Base-by-base conservation (phyloP, 2,888 invertebrate genomes). In the Lasioglossum lativentre region DNA sequence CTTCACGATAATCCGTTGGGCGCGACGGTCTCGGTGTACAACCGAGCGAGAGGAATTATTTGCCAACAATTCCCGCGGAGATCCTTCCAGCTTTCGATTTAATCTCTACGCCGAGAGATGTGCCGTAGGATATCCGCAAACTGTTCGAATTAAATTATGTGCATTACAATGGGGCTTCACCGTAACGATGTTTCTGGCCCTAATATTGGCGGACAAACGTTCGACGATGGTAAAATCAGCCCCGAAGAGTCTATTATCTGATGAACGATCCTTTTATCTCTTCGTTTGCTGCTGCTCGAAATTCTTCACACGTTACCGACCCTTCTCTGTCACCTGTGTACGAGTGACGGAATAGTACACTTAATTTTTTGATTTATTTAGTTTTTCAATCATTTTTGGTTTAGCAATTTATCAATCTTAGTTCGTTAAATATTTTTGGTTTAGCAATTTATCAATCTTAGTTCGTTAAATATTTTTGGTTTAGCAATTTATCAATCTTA, bases 21-120 rank as follows among this genome's bases (percentile, higher is more conserved):
- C 42, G 52, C n/a, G 23, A 27, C 27, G 34, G n/a, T 3, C 23
- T 12, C 56, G 1, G 27, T 40, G 38, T 19, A 34, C 30, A 73
- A 45, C 52, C 52, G 52, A 23, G 82, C 40, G 34, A 66, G 72
- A 82, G 84, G 72, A 87, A 88, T 85, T 86, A 89, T 88, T 89
- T 87, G 80, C 76, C 68, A 82, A 84, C 83, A 82, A 90, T 89
- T 83, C 71, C 38, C 75, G 34, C 40, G 30, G 71, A 72, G 72
- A 85, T 82, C 79, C 74, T 77, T 52, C 79, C 1, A 81, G 76
- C 73, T 66, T 59, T 78, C 72, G 80, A 80, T 85, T 80, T 74
- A 83, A 88, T 85, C 78, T 83, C 70, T 30, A 34, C 77, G 38
- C n/a, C 42, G 27, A 47, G 38, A 45, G 71, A 30, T 27, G 56